phyloP scores from a whole-genome alignment of 2,888 invertebrate genomes.

The Parasteatoda lunata region DNA sequence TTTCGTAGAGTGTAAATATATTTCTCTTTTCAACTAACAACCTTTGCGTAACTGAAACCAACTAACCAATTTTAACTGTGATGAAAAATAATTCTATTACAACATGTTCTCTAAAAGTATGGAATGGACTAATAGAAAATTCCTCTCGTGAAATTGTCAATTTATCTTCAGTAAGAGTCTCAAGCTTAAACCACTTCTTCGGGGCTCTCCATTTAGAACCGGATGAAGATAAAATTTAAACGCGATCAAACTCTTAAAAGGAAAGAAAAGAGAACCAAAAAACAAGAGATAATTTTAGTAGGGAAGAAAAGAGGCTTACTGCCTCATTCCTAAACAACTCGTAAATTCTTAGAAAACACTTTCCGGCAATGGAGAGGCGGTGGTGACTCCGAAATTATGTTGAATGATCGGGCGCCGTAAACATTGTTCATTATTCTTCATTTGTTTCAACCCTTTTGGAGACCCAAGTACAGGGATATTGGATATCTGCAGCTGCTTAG shows the following conservation, averaged over 20 bases:
- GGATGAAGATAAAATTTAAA: neutral
- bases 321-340: neutral
- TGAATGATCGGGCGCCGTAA: constrained; percentile 1
- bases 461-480: neutral
- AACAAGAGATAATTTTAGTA: neutral
- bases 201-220: neutral
- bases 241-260: neutral
- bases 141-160: neutral
- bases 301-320: neutral
- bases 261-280: neutral
- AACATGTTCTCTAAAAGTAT: no score
- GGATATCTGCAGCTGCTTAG: neutral
- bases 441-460: constrained; percentile 1
- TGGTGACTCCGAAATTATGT: neutral
- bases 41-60: no score
- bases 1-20: no score
- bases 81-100: no score
- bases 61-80: no score
- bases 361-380: neutral
- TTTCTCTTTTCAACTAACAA: no score
- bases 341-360: neutral
- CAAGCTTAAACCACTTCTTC: neutral
- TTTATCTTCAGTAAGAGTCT: constrained; percentile 2
- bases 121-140: neutral
- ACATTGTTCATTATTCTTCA: constrained; percentile 1